phyloP scores from a whole-genome alignment of 2,888 invertebrate species.

The Chloroclysta siterata region DNA sequence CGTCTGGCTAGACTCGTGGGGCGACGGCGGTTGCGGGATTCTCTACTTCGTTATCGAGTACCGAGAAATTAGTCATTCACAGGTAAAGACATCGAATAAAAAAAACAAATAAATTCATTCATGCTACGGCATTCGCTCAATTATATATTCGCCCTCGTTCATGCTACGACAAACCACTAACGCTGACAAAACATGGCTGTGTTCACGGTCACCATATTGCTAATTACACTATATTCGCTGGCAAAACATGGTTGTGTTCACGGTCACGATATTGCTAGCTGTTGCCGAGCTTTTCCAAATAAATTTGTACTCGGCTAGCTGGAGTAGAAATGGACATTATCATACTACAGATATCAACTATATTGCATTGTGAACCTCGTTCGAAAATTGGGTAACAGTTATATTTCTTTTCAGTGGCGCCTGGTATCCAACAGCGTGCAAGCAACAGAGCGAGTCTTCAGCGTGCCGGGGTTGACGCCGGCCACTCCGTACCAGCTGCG shows the following conservation, averaged over 20 bases:
- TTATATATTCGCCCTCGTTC: too few species aligned
- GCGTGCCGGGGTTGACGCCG: conserved; percentile 90
- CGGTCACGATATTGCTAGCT: too few species aligned
- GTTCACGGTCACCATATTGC: too few species aligned
- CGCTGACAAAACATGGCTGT: too few species aligned
- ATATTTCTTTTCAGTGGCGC: conserved; percentile 85
- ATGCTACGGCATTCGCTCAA: too few species aligned
- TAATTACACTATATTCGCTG: too few species aligned
- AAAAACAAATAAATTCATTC: too few species aligned
- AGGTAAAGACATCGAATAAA: conserved; percentile 56
- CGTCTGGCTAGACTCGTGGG: conserved; percentile 94
- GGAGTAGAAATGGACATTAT: too few species aligned
- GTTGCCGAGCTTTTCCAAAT: too few species aligned
- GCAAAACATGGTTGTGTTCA: too few species aligned
- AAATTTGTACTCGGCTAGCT: too few species aligned
- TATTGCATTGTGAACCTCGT: neutral
- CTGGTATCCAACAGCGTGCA: conserved; percentile 93
- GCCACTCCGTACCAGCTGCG: conserved; percentile 90
- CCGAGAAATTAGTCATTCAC: conserved; percentile 85
- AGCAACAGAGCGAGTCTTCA: conserved; percentile 92
- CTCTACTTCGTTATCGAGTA: conserved; percentile 94
- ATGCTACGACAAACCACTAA: too few species aligned
- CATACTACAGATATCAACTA: neutral
- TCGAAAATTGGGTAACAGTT: neutral
- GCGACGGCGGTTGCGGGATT: conserved; percentile 95